phyloP scores from a whole-genome alignment of 2,113 vertebrate genomes.

The Pseudopipra pipra region DNA sequence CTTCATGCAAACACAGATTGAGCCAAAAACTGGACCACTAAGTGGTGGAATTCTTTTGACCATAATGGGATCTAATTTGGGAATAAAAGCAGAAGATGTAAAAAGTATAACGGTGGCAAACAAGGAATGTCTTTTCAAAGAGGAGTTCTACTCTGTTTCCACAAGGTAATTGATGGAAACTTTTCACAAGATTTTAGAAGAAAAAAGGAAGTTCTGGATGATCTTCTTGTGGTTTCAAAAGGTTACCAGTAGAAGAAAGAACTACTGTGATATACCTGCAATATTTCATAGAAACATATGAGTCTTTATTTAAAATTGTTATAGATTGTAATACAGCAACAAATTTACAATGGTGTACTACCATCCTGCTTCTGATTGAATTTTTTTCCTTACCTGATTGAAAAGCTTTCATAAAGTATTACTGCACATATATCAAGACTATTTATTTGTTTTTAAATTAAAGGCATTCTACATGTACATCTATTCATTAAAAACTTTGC shows the following conservation, averaged over 20 bases:
- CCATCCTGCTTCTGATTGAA: not conserved
- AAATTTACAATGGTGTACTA: not conserved
- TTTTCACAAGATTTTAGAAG: slow-evolving; percentile 1
- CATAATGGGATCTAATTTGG: slow-evolving; percentile 93
- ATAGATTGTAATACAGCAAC: not conserved
- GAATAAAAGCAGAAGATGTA: slow-evolving; percentile 84
- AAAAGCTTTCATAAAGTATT: not conserved
- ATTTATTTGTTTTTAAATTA: not conserved
- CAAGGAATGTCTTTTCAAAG: slow-evolving; percentile 78
- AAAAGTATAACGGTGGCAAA: slow-evolving; percentile 82
- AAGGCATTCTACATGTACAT: not conserved
- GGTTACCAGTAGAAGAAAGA: not conserved
- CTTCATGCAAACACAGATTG: slow-evolving; percentile 77
- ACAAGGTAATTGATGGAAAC: slow-evolving; percentile 82
- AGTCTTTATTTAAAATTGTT: not conserved
- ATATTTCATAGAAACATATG: not conserved
- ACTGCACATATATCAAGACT: not conserved
- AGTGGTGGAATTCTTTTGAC: slow-evolving; percentile 86
- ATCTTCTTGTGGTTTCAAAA: not conserved
- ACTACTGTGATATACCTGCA: not conserved
- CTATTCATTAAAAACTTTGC: not conserved
- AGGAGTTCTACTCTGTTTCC: slow-evolving; percentile 89
- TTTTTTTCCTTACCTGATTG: not conserved
- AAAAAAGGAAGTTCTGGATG: not conserved
- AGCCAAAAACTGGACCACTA: slow-evolving; percentile 86